Percentiles rank a stretch among this genome's conserved stretches.
Conservation (phyloP, 2,888 invertebrate species). For the Eubasilissa splendida region DNA sequence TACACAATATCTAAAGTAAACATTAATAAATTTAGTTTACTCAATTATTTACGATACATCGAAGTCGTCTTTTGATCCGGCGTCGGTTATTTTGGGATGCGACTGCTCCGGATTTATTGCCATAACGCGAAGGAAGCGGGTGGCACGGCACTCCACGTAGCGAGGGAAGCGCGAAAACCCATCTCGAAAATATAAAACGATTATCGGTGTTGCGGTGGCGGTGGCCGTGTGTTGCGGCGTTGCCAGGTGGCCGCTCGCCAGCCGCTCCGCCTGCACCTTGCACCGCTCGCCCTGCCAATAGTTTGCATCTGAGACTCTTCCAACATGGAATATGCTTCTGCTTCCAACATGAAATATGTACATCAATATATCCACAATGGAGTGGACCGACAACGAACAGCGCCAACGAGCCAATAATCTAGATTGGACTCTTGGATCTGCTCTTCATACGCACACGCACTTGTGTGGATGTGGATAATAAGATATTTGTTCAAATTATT, state of each 20-base stretch:
- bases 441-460: too few relatives aligned
- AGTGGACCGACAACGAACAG: too few relatives aligned
- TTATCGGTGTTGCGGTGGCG: constrained; percentile 13
- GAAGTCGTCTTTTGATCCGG: constrained; percentile 24
- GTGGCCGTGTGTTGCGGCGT: neutral
- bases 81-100: constrained; percentile 16
- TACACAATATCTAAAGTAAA: neutral
- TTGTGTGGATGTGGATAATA: too few relatives aligned
- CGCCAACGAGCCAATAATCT: too few relatives aligned
- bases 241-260: constrained; percentile 32
- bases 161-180: neutral
- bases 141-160: neutral
- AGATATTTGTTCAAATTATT: too few relatives aligned
- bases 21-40: neutral
- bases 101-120: neutral
- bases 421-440: too few relatives aligned
- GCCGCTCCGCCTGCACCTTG: constrained; percentile 8
- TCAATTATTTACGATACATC: constrained; percentile 24
- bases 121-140: neutral
- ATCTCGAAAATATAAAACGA: constrained; percentile 5
- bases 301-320: neutral
- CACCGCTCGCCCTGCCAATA: constrained; percentile 5
- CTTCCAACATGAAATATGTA: too few relatives aligned
- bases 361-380: too few relatives aligned
- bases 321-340: too few relatives aligned